phyloP scores from a whole-genome alignment of 2,113 vertebrate species.

The Antigone vipio region DNA sequence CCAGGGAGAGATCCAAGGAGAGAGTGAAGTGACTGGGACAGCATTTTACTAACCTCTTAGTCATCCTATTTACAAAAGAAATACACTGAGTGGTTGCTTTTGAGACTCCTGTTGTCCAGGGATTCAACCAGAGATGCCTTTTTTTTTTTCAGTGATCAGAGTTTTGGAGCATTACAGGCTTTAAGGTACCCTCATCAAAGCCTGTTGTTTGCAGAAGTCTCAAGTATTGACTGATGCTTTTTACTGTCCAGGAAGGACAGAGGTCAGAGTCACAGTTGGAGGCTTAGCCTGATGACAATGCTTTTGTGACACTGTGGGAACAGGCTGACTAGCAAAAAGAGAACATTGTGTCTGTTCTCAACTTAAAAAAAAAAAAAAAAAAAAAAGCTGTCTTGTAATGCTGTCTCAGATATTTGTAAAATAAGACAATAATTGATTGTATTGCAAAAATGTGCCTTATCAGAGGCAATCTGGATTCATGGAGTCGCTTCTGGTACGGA shows the following conservation, averaged over 20 bases:
- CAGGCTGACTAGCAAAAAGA: not conserved
- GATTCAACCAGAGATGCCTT: not conserved
- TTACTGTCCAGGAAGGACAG: conserved; percentile 31
- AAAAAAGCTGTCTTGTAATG: not conserved
- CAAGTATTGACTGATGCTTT: conserved; percentile 29
- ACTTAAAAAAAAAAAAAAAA: not conserved
- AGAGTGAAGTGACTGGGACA: not conserved
- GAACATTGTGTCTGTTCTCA: conserved; percentile 4
- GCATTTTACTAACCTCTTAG: not conserved
- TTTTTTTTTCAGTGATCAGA: not conserved
- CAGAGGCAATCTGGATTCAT: not conserved
- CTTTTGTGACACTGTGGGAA: conserved; percentile 27
- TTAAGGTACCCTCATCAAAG: not conserved
- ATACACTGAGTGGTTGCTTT: not conserved
- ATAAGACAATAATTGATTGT: not conserved
- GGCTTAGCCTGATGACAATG: not conserved
- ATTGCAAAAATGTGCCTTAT: not conserved
- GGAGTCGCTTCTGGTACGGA: not conserved
- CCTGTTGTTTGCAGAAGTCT: not conserved
- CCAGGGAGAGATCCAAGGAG: not conserved
- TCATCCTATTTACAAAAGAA: not conserved
- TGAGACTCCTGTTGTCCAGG: not conserved
- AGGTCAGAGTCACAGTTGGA: conserved; percentile 49
- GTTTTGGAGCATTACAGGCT: not conserved
- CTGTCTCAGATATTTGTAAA: not conserved